Evolutionary conservation across 2,888 invertebrate species (phyloP), one percentile per base, ranked within the genome.

Genomic region (Incurvaria masculella): DNA sequence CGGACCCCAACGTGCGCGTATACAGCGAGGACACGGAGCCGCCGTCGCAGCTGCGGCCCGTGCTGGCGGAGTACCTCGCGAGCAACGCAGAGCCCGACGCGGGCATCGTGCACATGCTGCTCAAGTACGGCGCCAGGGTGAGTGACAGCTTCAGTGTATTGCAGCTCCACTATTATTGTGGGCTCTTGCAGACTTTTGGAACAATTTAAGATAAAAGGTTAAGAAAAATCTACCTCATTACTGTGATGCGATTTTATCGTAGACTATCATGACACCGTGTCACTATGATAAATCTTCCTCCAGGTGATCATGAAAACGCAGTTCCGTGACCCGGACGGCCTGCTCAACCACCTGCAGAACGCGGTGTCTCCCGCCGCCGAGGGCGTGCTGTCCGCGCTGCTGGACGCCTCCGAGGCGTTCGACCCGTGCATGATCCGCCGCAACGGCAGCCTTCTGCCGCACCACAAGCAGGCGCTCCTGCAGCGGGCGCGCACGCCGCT

Each of bases 231-330:
- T n/a, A n/a, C n/a, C n/a, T n/a, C n/a, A n/a, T n/a, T n/a, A n/a
- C n/a, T n/a, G n/a, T n/a, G n/a, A n/a, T n/a, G n/a, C n/a, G n/a
- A n/a, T n/a, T n/a, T n/a, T n/a, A n/a, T n/a, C n/a, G n/a, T n/a
- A n/a, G n/a, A n/a, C n/a, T n/a, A n/a, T n/a, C n/a, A n/a, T n/a
- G n/a, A n/a, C n/a, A n/a, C n/a, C n/a, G n/a, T n/a, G n/a, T n/a
- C n/a, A n/a, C n/a, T n/a, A n/a, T n/a, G n/a, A n/a, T n/a, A n/a
- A n/a, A 16, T 20, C 46, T 33, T 21, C 6, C 2, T 54, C 0
- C 65, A 85, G 85, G 89, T 89, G 0, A 86, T 89, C 17, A 87
- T 91, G 81, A 89, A 90, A 67, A 89, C 89, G 8, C 91, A 91
- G 57, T 90, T 88, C 62, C 82, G 91, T 49, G 90, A 93, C 61